Conservation (phyloP, 2,797 vertebrate species). For the Peromyscus melanophrys region DNA sequence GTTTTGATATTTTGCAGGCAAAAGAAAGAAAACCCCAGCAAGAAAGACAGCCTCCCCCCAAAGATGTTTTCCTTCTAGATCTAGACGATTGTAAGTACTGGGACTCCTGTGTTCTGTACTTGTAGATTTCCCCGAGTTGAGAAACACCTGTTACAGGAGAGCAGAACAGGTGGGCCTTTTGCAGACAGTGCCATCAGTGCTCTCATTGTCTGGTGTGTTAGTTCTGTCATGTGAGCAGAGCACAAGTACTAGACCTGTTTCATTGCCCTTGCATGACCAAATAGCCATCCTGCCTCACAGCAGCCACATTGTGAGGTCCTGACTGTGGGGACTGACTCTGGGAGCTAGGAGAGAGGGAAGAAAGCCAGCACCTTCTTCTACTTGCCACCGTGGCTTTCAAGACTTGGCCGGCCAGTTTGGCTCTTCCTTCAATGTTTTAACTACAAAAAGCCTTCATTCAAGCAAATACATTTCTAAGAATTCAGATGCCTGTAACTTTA, state of each 20-base stretch:
- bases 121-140: neutral
- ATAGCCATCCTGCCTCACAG: neutral
- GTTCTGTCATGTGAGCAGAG: conserved; percentile 32
- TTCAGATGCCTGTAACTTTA: conserved; percentile 29
- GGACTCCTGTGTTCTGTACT: neutral
- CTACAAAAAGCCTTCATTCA: conserved; percentile 9
- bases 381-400: neutral
- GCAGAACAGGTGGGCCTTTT: neutral
- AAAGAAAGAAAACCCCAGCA: conserved; percentile 87
- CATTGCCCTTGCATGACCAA: neutral
- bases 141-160: neutral
- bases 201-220: conserved; percentile 10
- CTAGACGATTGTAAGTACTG: conserved; percentile 96
- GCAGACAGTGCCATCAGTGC: neutral
- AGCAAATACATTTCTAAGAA: conserved; percentile 35
- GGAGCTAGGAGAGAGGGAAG: neutral
- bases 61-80: conserved; percentile 95
- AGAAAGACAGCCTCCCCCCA: conserved; percentile 85
- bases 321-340: neutral
- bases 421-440: conserved; percentile 29
- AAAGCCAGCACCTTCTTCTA: neutral
- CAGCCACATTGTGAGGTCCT: neutral
- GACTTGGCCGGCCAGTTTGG: neutral
- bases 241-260: neutral
- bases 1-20: conserved; percentile 86